Evolutionary conservation across 92 coral and sea anemone species (phyloP).

Genomic region (Meandrina meandrites): DNA sequence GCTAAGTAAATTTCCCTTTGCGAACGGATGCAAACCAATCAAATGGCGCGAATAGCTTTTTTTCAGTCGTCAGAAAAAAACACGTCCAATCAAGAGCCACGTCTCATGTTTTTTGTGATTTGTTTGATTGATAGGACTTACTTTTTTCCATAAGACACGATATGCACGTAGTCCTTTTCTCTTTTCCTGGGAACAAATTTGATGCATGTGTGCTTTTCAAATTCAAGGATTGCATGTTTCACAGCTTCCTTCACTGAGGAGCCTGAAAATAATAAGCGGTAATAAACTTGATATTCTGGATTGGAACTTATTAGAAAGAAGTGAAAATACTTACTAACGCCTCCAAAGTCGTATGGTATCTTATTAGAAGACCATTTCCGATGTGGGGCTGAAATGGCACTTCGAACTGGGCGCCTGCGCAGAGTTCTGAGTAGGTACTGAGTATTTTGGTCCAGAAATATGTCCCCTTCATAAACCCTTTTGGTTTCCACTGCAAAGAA

Average conservation of each 20-base stretch:
- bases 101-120: too few relatives aligned
- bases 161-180: constrained; percentile 55
- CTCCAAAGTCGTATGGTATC: constrained; percentile 18
- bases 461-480: constrained; percentile 15
- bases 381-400: constrained; percentile 26
- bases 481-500: background rate
- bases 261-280: constrained; percentile 16
- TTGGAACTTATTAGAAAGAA: background rate
- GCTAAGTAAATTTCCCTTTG: too few relatives aligned
- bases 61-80: too few relatives aligned
- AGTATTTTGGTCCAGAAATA: constrained; percentile 2
- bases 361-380: background rate
- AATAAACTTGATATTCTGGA: background rate
- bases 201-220: constrained; percentile 67
- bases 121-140: background rate
- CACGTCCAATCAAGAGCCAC: too few relatives aligned
- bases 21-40: too few relatives aligned
- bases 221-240: constrained; percentile 36
- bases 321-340: constrained; percentile 1
- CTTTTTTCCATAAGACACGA: constrained; percentile 27
- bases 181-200: constrained; percentile 64
- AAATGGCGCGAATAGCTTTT: too few relatives aligned
- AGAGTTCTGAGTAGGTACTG: background rate
- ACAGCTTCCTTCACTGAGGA: constrained; percentile 14
- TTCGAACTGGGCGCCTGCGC: constrained; percentile 8